Evolutionary conservation across 2,113 vertebrate species (phyloP), one percentile per base, ranked within the genome.

Genomic region (Bubalus kerabau): DNA sequence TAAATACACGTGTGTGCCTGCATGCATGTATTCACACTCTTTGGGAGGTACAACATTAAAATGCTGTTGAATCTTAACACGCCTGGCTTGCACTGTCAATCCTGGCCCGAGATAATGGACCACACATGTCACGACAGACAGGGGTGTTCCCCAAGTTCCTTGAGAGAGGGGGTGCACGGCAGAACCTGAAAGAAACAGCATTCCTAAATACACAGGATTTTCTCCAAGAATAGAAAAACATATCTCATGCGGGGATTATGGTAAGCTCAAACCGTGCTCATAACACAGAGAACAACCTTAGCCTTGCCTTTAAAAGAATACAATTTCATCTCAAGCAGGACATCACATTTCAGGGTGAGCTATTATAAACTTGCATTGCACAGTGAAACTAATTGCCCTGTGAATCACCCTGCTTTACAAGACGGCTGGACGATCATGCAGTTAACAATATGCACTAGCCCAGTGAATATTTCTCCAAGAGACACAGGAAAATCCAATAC

Each of bases 271-370:
- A 87, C 64, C 85, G 46, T 57, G 32, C 91, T 97, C 64, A 36
- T 80, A 94, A 91, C 97, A 84, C 94, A 60, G 94, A 96, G 67
- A 97, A 81, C 95, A 98, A 98, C 97, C 98, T 98, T 86, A 98
- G 88, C 43, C 95, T 46, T 91, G 89, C 46, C 93, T 91, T 96
- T 62, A 46, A 50, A 97, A 96, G 78, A 89, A 24, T 21, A 36
- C 64, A 87, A 43, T 85, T 98, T 92, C 87, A 87, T 90, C 60
- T 86, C 87, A 90, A 97, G 87, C 80, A 95, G 94, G 86, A 89
- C 97, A 97, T 50, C 57, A 60, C 81, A 87, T 50, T 46, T 64
- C 84, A 76, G 80, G 95, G 52, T 43, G 62, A 74, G 76, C 89
- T 96, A 96, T 80, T 97, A 96, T 98, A 98, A 98, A 88, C 94